Evolutionary conservation across 2,888 invertebrate species (phyloP).

Genomic region (Megastigmus dorsalis): DNA sequence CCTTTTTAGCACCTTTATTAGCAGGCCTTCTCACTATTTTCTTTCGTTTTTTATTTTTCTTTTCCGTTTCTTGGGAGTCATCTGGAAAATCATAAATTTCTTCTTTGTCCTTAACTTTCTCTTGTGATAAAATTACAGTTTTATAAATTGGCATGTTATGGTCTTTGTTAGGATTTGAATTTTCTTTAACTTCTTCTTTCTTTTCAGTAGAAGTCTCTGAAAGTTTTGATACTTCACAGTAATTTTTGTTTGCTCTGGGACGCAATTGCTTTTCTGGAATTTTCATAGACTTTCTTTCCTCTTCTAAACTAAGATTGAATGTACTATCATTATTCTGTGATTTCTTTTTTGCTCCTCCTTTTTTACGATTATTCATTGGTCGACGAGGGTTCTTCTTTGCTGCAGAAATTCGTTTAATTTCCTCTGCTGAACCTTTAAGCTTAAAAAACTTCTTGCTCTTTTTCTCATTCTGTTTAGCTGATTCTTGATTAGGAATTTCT

Average conservation of each 20-base stretch:
- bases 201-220: conserved; percentile 18
- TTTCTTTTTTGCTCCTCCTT: background rate
- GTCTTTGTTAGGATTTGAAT: background rate
- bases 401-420: background rate
- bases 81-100: conserved; percentile 55
- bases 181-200: conserved; percentile 8
- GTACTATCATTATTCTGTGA: conserved; percentile 13
- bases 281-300: conserved; percentile 1
- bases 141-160: conserved; percentile 53
- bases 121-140: conserved; percentile 32
- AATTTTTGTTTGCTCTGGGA: conserved; percentile 45
- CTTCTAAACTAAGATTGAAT: conserved; percentile 6
- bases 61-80: conserved; percentile 41
- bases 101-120: conserved; percentile 36
- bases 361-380: conserved; percentile 7
- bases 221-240: conserved; percentile 47
- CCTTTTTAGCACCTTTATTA: conserved; percentile 41
- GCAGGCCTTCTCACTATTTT: conserved; percentile 21
- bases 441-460: conserved; percentile 46
- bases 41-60: conserved; percentile 43
- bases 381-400: background rate
- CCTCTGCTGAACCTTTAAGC: conserved; percentile 2
- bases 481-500: conserved; percentile 1
- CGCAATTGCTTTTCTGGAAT: conserved; percentile 36
- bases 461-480: background rate